These are phyloP conservation scores for Acropternis orthonyx DNA, from an alignment of 2,797 vertebrate genomes.

Conservation along the genomic window DNA sequence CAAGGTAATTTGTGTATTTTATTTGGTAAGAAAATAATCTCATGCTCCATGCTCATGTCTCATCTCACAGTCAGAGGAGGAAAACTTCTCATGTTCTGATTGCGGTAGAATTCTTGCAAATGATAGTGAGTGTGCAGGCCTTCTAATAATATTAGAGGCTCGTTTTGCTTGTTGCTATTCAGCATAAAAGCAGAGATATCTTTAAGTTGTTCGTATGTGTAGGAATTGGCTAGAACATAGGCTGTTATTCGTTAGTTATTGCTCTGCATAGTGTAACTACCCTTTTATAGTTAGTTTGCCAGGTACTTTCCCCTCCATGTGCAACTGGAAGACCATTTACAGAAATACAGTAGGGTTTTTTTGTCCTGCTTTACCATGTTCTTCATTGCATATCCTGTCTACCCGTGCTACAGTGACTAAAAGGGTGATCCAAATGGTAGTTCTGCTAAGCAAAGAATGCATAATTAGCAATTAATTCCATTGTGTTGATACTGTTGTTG, in stretches of 20 bases:
- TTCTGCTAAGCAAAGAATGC: neutral
- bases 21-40: neutral
- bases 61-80: neutral
- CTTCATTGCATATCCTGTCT: neutral
- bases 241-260: neutral
- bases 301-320: neutral
- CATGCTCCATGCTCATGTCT: neutral
- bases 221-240: neutral
- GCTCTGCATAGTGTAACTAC: neutral
- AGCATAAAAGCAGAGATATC: neutral
- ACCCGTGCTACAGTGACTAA: neutral
- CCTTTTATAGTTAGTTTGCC: neutral
- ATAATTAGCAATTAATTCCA: neutral
- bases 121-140: fast-evolving
- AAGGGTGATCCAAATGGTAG: neutral
- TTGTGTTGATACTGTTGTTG: neutral
- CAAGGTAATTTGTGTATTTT: neutral
- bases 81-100: neutral
- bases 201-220: neutral
- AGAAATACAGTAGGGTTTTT: neutral
- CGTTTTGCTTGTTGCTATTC: neutral
- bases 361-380: neutral
- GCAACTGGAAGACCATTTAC: neutral
- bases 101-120: neutral
- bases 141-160: neutral